A percentile compares a stretch with the other conserved stretches of the same genome.
Conservation (phyloP, 2,888 invertebrate genomes). For the Deroplatys truncata region DNA sequence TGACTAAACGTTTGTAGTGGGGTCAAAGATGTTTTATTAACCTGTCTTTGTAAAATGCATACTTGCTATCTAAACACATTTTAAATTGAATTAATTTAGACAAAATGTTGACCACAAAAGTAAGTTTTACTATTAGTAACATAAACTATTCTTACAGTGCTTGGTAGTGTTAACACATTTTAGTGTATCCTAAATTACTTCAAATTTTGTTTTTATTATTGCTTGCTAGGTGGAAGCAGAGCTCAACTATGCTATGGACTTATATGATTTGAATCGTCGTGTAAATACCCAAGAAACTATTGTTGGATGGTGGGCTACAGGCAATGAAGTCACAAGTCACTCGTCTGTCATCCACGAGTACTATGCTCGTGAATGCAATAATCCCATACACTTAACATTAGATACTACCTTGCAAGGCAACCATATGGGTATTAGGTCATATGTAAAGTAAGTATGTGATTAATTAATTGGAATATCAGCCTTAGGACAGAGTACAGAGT, state of each 20-base stretch:
- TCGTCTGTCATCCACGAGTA: slow-evolving; percentile 97
- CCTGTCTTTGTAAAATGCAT: no score
- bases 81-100: no score
- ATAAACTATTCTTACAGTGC: no score
- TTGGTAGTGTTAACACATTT: no score
- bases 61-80: no score
- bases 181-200: neutral
- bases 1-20: no score
- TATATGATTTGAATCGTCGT: slow-evolving; percentile 88
- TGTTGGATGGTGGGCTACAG: slow-evolving; percentile 99
- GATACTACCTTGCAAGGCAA: slow-evolving; percentile 86
- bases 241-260: slow-evolving; percentile 91
- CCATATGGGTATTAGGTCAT: slow-evolving; percentile 91
- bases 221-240: slow-evolving; percentile 86
- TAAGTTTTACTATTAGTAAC: no score
- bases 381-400: slow-evolving; percentile 91
- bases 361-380: slow-evolving; percentile 89
- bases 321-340: slow-evolving; percentile 94
- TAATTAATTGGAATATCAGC: neutral
- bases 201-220: neutral
- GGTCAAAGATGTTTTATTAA: no score
- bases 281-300: slow-evolving; percentile 92
- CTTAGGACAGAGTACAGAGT: neutral
- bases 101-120: no score
- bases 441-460: slow-evolving; percentile 58